Evolutionary conservation across 2,113 vertebrate species (phyloP), one percentile per base, ranked within the genome.

Genomic region (human): DNA sequence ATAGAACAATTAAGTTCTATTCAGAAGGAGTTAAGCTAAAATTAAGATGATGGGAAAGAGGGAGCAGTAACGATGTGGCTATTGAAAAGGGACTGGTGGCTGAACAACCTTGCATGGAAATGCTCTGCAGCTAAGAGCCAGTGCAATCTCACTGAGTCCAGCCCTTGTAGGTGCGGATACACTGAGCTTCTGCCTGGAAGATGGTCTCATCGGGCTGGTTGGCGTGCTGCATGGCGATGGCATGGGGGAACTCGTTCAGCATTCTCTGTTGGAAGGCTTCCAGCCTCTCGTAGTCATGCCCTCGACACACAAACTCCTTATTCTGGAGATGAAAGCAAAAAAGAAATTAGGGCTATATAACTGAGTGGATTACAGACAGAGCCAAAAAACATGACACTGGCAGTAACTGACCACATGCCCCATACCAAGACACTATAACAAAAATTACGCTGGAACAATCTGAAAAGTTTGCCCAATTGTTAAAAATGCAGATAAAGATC

Each of bases 221-320:
- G 98, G 99, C 99, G 82, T 99, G 99, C 98, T 99, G 99, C 99
- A 99, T 99, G 99, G 99, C 99, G 97, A 99, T 99, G 98, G 99
- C 99, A 52, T 99, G 99, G 81, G 99, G 99, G 97, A 99, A 99
- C 99, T 99, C 99, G 66, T 99, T 99, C 97, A 99, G 98, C 99
- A 99, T 99, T 97, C 99, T 98, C 99, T 99, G 99, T 97, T 99
- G 99, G 98, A 99, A 99, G 92, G 99, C 99, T 98, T 99, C 99
- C 98, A 99, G 98, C 92, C 99, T 98, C 98, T 99, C 99, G 45
- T 99, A 99, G 99, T 99, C 99, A 96, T 99, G 99, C 94, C 99
- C 99, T 89, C 99, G 99, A 98, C 99, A 99, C 98, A 99, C 99
- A 99, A 99, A 99, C 98, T 99, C 99, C 98, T 99, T 99, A 98